These are phyloP conservation scores for Stictonetta naevosa DNA, from an alignment of 2,113 vertebrate genomes.

Conservation along the genomic window DNA sequence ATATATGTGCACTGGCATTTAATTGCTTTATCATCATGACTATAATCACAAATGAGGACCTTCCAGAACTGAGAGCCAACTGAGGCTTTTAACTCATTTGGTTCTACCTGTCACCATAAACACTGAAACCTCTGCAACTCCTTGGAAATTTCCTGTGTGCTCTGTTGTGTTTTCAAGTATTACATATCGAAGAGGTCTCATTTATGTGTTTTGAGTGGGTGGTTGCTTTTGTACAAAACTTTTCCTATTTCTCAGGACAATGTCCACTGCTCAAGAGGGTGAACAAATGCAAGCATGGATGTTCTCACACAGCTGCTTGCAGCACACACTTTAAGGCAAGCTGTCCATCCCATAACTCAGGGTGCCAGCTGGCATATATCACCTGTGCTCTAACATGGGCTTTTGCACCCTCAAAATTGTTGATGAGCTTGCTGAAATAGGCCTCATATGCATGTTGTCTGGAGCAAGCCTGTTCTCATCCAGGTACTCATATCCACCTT, in stretches of 20 bases:
- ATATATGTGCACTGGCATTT: constrained; percentile 16
- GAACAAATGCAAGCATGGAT: accelerated
- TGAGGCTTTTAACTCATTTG: neutral
- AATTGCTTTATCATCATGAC: constrained; percentile 47
- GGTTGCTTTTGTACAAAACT: neutral
- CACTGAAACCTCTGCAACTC: neutral
- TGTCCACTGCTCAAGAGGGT: accelerated
- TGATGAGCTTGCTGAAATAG: neutral
- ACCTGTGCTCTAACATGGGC: neutral
- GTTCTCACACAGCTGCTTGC: accelerated
- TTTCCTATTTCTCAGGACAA: neutral
- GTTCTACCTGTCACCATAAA: constrained; percentile 8
- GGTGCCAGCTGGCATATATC: accelerated
- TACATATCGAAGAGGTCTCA: neutral
- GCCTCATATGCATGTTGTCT: accelerated
- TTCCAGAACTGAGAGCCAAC: constrained; percentile 12
- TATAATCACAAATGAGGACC: constrained; percentile 30
- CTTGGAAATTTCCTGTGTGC: neutral
- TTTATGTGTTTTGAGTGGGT: neutral
- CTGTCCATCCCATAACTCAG: neutral
- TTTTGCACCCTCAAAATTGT: neutral
- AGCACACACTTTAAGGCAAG: accelerated
- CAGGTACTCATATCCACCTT: neutral
- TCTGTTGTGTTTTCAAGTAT: neutral
- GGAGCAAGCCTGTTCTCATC: neutral